Evolutionary conservation across 1,140 invertebrate genomes (phyloP).

Genomic region (Diachasma alloeum): DNA sequence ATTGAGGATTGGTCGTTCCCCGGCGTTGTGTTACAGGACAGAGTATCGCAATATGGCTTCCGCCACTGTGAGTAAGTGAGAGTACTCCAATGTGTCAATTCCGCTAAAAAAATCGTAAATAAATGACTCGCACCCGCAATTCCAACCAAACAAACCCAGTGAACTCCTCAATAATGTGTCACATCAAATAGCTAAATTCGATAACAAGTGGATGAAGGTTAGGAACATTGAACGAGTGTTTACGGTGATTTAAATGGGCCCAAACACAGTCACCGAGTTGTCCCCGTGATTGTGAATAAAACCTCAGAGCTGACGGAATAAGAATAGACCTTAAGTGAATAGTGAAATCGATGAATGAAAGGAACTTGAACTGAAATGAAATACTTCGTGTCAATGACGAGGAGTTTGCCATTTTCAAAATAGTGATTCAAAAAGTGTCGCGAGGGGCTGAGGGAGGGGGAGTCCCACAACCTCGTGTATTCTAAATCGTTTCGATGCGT

Average conservation of each 20-base stretch:
- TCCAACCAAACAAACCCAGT: background rate
- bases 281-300: background rate
- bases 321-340: too few relatives aligned
- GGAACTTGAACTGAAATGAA: too few relatives aligned
- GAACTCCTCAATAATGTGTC: background rate
- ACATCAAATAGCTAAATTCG: background rate
- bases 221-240: background rate
- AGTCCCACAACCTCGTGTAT: background rate
- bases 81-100: constrained; percentile 48
- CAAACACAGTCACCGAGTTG: background rate
- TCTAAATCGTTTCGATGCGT: background rate
- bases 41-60: constrained; percentile 63
- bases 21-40: constrained; percentile 30
- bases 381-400: background rate
- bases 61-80: constrained; percentile 58
- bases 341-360: too few relatives aligned
- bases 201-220: background rate
- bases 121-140: background rate
- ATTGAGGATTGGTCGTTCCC: constrained; percentile 16
- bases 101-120: constrained; percentile 19
- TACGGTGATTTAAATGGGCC: constrained; percentile 7
- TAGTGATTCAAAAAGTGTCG: too few relatives aligned
- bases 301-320: background rate
- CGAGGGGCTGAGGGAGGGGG: background rate
- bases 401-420: background rate